phyloP scores from a whole-genome alignment of 2,888 invertebrate genomes.

The Tenthredo scrophulariae region DNA sequence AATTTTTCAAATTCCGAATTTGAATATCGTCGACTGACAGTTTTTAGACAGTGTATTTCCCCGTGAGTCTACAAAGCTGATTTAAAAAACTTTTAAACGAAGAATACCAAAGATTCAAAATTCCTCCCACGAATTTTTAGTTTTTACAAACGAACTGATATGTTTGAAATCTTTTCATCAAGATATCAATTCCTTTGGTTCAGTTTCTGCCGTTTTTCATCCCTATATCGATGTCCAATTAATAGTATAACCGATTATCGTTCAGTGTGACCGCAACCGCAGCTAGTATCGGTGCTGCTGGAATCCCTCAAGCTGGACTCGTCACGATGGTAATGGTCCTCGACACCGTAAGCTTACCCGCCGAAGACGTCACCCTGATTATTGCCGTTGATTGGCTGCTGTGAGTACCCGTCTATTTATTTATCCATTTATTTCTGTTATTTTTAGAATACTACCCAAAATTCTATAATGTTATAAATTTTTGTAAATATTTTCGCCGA shows the following conservation, averaged over 20 bases:
- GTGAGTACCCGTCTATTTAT: slow-evolving; percentile 81
- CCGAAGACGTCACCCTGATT: slow-evolving; percentile 93
- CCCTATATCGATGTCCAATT: neutral
- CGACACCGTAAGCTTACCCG: slow-evolving; percentile 93
- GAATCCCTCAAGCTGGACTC: slow-evolving; percentile 96
- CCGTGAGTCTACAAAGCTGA: too few species aligned
- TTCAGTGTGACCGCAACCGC: slow-evolving; percentile 96
- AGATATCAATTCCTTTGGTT: too few species aligned
- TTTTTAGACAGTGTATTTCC: too few species aligned
- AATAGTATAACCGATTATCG: neutral
- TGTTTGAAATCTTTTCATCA: too few species aligned
- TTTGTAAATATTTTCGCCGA: neutral
- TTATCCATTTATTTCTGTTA: neutral
- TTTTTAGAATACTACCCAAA: neutral
- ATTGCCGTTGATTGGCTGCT: slow-evolving; percentile 95
- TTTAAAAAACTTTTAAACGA: too few species aligned
- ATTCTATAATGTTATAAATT: neutral
- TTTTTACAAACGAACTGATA: too few species aligned
- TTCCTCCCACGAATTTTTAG: too few species aligned
- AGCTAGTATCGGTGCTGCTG: slow-evolving; percentile 98
- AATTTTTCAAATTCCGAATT: neutral
- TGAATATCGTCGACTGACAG: neutral
- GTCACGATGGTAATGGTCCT: slow-evolving; percentile 98
- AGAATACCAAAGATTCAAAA: too few species aligned
- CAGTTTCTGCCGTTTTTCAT: too few species aligned